phyloP scores from a whole-genome alignment of 2,113 vertebrate species.

The Serinus canaria region DNA sequence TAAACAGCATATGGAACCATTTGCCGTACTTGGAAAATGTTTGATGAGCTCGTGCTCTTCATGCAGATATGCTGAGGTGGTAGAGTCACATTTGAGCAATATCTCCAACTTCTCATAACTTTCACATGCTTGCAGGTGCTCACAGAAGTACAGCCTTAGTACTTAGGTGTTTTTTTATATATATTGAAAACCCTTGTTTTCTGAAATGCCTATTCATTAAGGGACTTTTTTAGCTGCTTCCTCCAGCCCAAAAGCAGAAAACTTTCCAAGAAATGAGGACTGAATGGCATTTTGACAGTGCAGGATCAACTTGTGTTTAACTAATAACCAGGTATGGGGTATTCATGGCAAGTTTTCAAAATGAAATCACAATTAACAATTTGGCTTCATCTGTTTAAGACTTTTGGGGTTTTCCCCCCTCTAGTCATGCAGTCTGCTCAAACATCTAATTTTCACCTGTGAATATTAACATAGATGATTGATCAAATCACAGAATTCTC shows the following conservation, averaged over 20 bases:
- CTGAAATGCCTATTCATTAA: not conserved
- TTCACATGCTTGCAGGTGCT: not conserved
- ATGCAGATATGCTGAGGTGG: accelerated
- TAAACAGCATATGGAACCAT: not conserved
- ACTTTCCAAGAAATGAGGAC: not conserved
- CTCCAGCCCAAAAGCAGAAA: not conserved
- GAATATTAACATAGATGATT: not conserved
- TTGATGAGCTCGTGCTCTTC: not conserved
- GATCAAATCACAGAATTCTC: not conserved
- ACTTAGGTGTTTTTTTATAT: too few species aligned
- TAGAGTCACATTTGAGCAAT: not conserved
- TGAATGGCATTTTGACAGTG: not conserved
- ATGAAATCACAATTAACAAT: not conserved
- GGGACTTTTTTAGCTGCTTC: accelerated
- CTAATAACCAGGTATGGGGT: not conserved
- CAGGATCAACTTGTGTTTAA: not conserved
- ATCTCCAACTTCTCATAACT: not conserved
- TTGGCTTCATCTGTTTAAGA: not conserved
- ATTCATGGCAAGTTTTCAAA: not conserved
- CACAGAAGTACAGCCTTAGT: not conserved
- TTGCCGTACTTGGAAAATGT: not conserved
- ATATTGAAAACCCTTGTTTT: not conserved
- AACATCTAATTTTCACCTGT: not conserved
- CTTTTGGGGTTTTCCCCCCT: accelerated
- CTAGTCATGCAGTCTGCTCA: not conserved